Percentiles rank a stretch among this genome's conserved stretches.
phyloP scores from a whole-genome alignment of 2,797 vertebrate species.

The Danio jaintianensis region DNA sequence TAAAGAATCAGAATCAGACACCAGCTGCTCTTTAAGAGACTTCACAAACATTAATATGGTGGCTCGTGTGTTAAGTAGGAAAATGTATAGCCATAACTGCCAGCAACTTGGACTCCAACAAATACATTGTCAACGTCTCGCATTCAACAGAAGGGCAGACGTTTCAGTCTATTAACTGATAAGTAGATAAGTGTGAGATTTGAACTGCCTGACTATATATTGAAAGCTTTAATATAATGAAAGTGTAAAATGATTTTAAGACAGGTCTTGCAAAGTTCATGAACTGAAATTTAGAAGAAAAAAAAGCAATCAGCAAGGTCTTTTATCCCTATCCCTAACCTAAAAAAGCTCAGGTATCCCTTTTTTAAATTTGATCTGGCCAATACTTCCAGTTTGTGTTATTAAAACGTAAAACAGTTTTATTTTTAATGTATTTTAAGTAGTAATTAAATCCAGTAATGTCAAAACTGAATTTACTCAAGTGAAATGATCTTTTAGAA shows the following conservation, averaged over 20 bases:
- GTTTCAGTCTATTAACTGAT: slow-evolving; percentile 21
- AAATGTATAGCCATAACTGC: slow-evolving; percentile 34
- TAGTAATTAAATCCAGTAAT: no score
- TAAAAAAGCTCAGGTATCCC: not conserved
- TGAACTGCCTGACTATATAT: slow-evolving; percentile 11
- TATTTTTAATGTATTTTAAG: no score
- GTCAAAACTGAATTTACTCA: not conserved
- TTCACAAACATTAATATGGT: slow-evolving; percentile 35
- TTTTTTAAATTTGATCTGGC: no score
- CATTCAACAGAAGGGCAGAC: slow-evolving; percentile 20
- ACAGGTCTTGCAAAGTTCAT: not conserved
- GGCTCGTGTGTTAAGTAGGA: slow-evolving; percentile 25
- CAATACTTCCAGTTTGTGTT: not conserved
- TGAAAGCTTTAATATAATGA: slow-evolving; percentile 18
- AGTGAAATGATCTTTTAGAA: not conserved
- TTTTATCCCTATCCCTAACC: not conserved
- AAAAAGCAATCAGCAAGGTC: not conserved
- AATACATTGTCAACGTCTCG: slow-evolving; percentile 23
- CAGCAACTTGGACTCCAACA: slow-evolving; percentile 17
- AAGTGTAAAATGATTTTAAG: not conserved
- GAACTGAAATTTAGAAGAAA: not conserved
- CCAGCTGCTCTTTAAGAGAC: slow-evolving; percentile 42
- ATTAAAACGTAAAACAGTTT: no score
- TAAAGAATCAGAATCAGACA: slow-evolving; percentile 56
- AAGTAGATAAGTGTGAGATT: slow-evolving; percentile 22